phyloP scores from a whole-genome alignment of 2,797 vertebrate genomes.

The Columba guinea region DNA sequence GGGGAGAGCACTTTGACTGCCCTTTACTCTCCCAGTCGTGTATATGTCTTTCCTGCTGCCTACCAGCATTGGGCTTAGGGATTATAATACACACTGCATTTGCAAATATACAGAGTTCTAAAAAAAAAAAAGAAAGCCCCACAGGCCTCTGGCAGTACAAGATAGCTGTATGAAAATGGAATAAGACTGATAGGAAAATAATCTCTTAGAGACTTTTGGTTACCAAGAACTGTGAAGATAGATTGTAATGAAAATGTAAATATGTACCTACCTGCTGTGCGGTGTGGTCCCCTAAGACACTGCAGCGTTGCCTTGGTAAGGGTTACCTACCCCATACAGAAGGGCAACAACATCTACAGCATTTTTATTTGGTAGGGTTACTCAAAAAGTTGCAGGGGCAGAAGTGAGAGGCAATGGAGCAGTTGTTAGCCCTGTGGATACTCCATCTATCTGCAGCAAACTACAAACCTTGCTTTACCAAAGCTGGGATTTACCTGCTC shows the following conservation, averaged over 20 bases:
- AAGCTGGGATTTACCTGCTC: not conserved
- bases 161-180: slow-evolving; percentile 32
- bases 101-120: not conserved
- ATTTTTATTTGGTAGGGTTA: not conserved
- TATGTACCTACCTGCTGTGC: not conserved
- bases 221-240: slow-evolving; percentile 12
- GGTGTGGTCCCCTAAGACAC: not conserved
- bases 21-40: not conserved
- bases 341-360: not conserved
- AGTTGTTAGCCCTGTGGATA: not conserved
- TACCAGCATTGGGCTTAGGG: not conserved
- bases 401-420: not conserved
- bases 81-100: not conserved
- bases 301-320: not conserved
- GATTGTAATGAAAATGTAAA: slow-evolving; percentile 1
- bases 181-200: slow-evolving; percentile 30
- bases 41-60: not conserved
- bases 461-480: not conserved
- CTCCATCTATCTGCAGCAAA: not conserved
- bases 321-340: not conserved
- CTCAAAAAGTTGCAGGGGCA: not conserved
- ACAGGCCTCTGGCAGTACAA: slow-evolving; percentile 13
- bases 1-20: not conserved
- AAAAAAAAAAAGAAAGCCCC: not conserved
- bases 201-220: slow-evolving; percentile 28